Evolutionary conservation across 37 sponge, comb jelly and placozoan species (phyloP), one percentile per base, ranked within the genome.

Genomic region (Sycon ciliatum): DNA sequence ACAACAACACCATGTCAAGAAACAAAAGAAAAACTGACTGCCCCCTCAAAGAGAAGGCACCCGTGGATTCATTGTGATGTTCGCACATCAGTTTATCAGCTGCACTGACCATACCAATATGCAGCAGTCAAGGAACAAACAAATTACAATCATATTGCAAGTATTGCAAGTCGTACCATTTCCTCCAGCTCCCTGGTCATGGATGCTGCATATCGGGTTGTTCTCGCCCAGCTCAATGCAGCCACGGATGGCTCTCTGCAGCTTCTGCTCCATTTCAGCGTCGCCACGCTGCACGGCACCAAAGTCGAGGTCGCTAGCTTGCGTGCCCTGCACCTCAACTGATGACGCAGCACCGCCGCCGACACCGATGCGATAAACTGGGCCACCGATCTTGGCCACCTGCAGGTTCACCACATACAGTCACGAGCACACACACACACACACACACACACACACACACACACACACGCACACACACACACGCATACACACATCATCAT

Each of bases 391-490:
- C n/a, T 68, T 68, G 13, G 31, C 70, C 9, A 68, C 70, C 54
- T 68, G 23, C 11, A 68, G 9, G n/a, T 49, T 6, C 4, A 2
- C 42, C 2, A 33, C 6, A 74, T 11, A 9, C 46, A 74, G 6
- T 32, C 3, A 16, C 36, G 32, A 13, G 38, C 3, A 32, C 42
- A 46, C 52, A 31, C 71, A 68, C 70, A 11, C 70, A 68, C 70
- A 38, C 70, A 37, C 71, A 42, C 71, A 70, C 54, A 22, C 70
- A 70, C 54, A 42, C 71, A 70, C 71, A 42, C 71, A 68, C 70
- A 38, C 70, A 68, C 70, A 38, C 70, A 68, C 70, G 28, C 70
- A 68, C 70, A 38, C 70, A 68, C 70, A 38, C 70, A 68, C 42
- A 38, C 39, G 39, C 70, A 38, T 46, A 68, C 68, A 67, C 68